Evolutionary conservation across 1,140 invertebrate genomes (phyloP).

Genomic region (Gryllus bimaculatus): DNA sequence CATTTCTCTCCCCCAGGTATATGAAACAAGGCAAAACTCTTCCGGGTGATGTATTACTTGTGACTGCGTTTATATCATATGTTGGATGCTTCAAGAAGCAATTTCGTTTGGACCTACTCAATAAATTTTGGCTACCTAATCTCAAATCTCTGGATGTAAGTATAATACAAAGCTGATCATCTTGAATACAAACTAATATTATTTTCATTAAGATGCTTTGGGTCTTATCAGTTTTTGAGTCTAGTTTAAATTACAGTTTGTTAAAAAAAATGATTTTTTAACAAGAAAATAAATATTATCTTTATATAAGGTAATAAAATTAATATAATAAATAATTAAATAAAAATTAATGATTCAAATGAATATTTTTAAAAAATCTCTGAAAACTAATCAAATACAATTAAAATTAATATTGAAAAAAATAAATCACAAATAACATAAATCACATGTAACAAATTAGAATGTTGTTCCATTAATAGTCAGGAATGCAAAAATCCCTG

Average conservation of each 20-base stretch:
- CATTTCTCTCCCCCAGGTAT: constrained; percentile 45
- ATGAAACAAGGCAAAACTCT: constrained; percentile 79
- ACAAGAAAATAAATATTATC: neutral
- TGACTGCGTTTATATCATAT: constrained; percentile 93
- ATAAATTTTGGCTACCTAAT: constrained; percentile 81
- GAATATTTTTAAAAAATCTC: neutral
- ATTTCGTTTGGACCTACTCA: constrained; percentile 76
- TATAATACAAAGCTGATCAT: neutral
- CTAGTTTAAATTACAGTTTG: neutral
- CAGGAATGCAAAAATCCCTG: too few relatives aligned
- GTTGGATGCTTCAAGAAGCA: constrained; percentile 92
- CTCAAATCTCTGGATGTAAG: constrained; percentile 59
- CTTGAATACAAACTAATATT: neutral
- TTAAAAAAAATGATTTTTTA: neutral
- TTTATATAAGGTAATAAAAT: too few relatives aligned
- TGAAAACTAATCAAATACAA: neutral
- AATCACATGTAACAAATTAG: neutral
- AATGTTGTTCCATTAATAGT: neutral
- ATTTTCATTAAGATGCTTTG: neutral
- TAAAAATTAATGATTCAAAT: neutral
- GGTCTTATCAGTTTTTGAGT: neutral
- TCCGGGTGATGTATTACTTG: constrained; percentile 84
- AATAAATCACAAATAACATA: neutral
- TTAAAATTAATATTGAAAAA: too few relatives aligned
- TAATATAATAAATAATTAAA: too few relatives aligned